These are phyloP conservation scores for Polydesmus complanatus DNA, from an alignment of 2,888 invertebrate species.

Conservation along the genomic window DNA sequence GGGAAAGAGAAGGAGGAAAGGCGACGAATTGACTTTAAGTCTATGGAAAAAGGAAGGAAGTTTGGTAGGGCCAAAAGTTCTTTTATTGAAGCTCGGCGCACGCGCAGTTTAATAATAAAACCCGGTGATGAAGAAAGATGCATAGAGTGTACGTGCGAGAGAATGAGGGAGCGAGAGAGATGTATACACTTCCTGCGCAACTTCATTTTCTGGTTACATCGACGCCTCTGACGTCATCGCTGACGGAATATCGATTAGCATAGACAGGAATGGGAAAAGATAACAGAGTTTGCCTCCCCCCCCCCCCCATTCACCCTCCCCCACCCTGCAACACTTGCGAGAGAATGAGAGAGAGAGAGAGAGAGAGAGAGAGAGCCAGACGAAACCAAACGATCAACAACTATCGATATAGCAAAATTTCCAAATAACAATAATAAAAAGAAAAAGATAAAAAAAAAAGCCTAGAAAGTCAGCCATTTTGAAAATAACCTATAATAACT, in stretches of 20 bases:
- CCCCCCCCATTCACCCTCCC: background rate
- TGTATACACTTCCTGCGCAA: background rate
- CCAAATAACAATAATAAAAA: too few species aligned
- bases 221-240: background rate
- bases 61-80: background rate
- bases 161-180: background rate
- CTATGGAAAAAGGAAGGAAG: background rate
- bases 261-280: background rate
- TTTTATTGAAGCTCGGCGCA: background rate
- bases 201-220: background rate
- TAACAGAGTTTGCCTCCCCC: background rate
- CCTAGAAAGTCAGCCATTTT: too few species aligned
- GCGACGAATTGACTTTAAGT: background rate
- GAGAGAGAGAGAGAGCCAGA: too few species aligned
- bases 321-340: too few species aligned
- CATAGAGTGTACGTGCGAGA: background rate
- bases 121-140: too few species aligned
- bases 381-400: too few species aligned
- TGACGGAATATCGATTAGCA: conserved; percentile 13
- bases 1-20: background rate
- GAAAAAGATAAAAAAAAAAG: too few species aligned
- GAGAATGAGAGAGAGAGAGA: too few species aligned
- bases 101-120: background rate
- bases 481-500: too few species aligned
- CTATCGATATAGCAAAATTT: too few species aligned